These are phyloP conservation scores for Vannuccia rotundouncinata DNA, from an alignment of 2,888 invertebrate species.

Conservation along the genomic window DNA sequence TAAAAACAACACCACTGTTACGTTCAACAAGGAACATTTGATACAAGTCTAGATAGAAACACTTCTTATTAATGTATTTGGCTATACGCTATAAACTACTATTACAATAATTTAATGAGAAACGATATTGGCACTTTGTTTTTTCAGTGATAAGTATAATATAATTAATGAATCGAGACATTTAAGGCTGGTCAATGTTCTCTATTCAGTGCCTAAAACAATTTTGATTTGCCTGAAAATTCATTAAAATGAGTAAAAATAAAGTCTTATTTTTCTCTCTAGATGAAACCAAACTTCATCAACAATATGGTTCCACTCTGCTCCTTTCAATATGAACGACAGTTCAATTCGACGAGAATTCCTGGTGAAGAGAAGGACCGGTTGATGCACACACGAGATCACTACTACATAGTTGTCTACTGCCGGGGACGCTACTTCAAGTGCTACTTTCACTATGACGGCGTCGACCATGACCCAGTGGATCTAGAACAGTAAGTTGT, in stretches of 20 bases:
- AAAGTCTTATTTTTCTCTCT: neutral
- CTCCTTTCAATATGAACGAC: constrained; percentile 92
- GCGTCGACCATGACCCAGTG: constrained; percentile 73
- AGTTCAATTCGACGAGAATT: constrained; percentile 89
- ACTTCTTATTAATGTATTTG: too few relatives aligned
- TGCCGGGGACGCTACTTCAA: constrained; percentile 89
- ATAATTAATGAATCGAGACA: too few relatives aligned
- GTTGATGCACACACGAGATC: constrained; percentile 78
- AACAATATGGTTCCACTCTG: constrained; percentile 86
- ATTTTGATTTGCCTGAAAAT: too few relatives aligned
- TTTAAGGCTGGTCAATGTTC: too few relatives aligned
- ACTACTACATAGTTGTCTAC: constrained; percentile 84
- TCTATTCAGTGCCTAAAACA: too few relatives aligned
- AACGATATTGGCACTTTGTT: too few relatives aligned
- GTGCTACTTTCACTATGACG: constrained; percentile 74
- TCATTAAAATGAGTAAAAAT: neutral
- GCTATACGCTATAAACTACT: too few relatives aligned
- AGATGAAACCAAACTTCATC: constrained; percentile 62
- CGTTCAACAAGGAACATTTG: too few relatives aligned
- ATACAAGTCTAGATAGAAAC: too few relatives aligned
- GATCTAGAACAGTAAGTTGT: constrained; percentile 69
- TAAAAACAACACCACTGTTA: too few relatives aligned
- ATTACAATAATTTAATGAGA: too few relatives aligned
- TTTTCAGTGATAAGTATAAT: too few relatives aligned
- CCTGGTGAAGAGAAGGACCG: constrained; percentile 79